Conservation (phyloP, 30 jellyfish, hydroid and myxozoan genomes). For the Mastigias papua region DNA sequence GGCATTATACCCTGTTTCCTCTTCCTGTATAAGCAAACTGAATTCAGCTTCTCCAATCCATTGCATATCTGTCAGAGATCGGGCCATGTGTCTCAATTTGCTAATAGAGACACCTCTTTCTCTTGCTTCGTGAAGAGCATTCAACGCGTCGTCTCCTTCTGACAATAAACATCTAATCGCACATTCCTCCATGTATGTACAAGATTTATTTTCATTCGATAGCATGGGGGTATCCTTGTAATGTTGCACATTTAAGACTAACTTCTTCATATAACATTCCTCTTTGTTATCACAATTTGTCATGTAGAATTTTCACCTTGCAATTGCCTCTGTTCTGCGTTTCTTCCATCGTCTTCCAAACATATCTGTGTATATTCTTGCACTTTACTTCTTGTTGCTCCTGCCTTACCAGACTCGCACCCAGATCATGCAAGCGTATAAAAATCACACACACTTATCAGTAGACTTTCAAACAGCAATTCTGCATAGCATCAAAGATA, state of each 20-base stretch:
- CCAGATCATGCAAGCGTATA: neutral
- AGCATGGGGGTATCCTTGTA: neutral
- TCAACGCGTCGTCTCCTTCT: no score
- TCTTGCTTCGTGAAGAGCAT: no score
- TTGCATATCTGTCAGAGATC: neutral
- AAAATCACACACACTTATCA: no score
- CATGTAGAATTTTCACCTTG: slow-evolving; percentile 15
- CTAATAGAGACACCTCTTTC: no score
- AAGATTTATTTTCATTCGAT: slow-evolving; percentile 3
- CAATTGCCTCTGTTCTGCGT: neutral
- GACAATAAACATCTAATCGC: neutral
- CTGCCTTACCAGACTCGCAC: neutral
- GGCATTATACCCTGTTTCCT: neutral
- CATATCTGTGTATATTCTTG: neutral
- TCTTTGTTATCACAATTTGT: slow-evolving; percentile 10
- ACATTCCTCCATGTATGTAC: slow-evolving; percentile 40
- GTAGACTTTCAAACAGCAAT: no score
- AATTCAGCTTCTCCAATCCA: no score
- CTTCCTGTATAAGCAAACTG: slow-evolving; percentile 23
- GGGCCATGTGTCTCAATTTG: slow-evolving; percentile 25
- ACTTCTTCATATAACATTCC: slow-evolving; percentile 26
- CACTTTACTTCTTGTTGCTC: neutral
- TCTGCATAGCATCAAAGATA: no score
- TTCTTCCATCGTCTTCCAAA: neutral
- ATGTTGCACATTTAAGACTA: slow-evolving; percentile 1